Evolutionary conservation across 2,888 invertebrate species (phyloP).

Genomic region (Morinoia aosen): DNA sequence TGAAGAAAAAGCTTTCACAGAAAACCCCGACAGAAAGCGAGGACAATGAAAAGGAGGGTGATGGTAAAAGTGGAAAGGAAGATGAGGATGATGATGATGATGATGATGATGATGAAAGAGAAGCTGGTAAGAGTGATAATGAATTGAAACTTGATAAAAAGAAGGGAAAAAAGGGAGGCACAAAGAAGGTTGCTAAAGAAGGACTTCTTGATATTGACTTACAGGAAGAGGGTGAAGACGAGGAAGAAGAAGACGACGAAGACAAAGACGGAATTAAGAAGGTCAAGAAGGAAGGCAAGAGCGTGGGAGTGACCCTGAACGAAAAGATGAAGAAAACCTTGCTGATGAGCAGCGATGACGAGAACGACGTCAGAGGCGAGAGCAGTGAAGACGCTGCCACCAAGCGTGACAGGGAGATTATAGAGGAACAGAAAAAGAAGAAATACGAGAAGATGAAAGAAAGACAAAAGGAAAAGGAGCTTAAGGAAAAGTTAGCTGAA

Average conservation of each 20-base stretch:
- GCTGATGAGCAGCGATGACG: constrained; percentile 62
- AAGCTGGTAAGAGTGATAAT: background rate
- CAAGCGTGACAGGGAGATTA: constrained; percentile 34
- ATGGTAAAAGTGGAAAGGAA: constrained; percentile 43
- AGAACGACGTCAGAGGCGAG: constrained; percentile 55
- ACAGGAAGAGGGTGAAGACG: constrained; percentile 57
- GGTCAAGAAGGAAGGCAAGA: constrained; percentile 57
- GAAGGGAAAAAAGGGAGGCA: constrained; percentile 53
- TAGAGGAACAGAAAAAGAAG: constrained; percentile 62
- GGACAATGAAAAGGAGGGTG: constrained; percentile 44
- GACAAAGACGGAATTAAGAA: constrained; percentile 52
- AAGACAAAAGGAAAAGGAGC: constrained; percentile 61
- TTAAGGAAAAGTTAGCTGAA: constrained; percentile 68
- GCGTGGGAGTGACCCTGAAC: constrained; percentile 57
- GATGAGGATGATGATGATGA: constrained; percentile 53
- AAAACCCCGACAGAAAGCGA: background rate
- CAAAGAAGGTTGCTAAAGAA: constrained; percentile 26
- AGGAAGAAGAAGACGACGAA: constrained; percentile 45
- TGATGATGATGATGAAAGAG: constrained; percentile 41
- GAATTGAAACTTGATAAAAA: constrained; percentile 55
- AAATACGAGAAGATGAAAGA: constrained; percentile 64
- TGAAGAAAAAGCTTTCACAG: constrained; percentile 9
- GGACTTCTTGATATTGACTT: constrained; percentile 64
- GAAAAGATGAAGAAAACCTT: constrained; percentile 62
- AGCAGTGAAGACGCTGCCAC: background rate